Percentiles rank a stretch among this genome's conserved stretches.
Conservation (phyloP, 2,113 vertebrate species). For the Chloropsis cyanopogon region DNA sequence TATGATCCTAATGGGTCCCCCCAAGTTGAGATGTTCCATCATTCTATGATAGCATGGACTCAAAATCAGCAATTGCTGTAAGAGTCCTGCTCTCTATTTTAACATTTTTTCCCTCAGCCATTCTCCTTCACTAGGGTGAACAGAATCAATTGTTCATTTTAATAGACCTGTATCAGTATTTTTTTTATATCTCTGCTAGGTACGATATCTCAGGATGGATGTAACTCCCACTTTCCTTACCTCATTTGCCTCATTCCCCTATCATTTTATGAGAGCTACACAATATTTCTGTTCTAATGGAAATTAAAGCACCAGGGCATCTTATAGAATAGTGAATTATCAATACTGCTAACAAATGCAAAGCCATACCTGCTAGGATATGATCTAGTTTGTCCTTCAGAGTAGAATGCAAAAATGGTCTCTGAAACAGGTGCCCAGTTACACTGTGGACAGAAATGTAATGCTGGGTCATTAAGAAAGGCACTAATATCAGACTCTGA, state of each 20-base stretch:
- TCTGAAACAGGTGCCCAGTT: background rate
- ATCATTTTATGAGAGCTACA: background rate
- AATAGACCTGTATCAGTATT: background rate
- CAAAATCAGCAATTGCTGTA: background rate
- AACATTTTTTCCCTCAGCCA: background rate
- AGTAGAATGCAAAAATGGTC: background rate
- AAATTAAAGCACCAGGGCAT: background rate
- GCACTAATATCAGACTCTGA: background rate
- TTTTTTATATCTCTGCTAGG: background rate
- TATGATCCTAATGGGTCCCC: background rate
- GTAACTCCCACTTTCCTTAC: background rate
- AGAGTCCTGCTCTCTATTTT: background rate
- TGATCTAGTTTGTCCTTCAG: background rate
- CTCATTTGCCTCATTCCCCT: background rate
- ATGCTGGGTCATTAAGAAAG: background rate
- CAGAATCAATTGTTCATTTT: background rate
- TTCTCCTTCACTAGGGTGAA: background rate
- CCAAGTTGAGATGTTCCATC: background rate
- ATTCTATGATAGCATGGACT: background rate
- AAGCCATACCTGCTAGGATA: background rate
- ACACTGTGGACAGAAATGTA: background rate
- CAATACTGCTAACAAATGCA: background rate
- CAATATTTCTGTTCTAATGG: background rate
- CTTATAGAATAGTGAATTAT: background rate
- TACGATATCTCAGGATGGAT: background rate